Percentiles rank a stretch among this genome's conserved stretches.
phyloP scores from a whole-genome alignment of 2,888 invertebrate species.

The Ormyrus pomaceus region DNA sequence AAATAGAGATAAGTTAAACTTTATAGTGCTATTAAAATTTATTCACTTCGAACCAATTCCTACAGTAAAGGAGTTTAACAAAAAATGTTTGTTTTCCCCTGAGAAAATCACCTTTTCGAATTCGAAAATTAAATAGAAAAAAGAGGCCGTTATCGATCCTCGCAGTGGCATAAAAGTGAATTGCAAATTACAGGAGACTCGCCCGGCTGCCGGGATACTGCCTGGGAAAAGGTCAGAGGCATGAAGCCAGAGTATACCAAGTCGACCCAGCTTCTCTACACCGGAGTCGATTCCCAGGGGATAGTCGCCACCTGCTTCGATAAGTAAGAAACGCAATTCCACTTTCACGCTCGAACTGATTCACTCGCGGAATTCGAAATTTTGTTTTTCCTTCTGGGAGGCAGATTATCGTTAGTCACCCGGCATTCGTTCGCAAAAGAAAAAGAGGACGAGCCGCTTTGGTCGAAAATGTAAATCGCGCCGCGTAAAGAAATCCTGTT shows the following conservation, averaged over 20 bases:
- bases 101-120: no score
- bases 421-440: not conserved
- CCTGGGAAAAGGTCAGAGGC: conserved; percentile 70
- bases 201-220: conserved; percentile 61
- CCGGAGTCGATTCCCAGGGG: conserved; percentile 67
- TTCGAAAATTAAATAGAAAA: no score
- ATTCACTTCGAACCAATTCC: no score
- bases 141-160: no score
- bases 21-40: no score
- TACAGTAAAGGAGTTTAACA: no score
- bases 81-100: no score
- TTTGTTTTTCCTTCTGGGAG: not conserved
- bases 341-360: not conserved
- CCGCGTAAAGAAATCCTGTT: no score
- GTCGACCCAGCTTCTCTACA: conserved; percentile 61
- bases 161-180: not conserved
- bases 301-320: conserved; percentile 68
- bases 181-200: conserved; percentile 59
- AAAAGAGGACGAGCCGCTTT: no score
- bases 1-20: no score
- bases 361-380: conserved; percentile 17
- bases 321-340: conserved; percentile 60
- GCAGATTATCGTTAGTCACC: conserved; percentile 10
- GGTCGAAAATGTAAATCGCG: no score
- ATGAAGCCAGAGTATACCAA: conserved; percentile 66